A percentile compares a stretch with the other conserved stretches of the same genome.
Evolutionary conservation across 2,888 invertebrate genomes (phyloP).

Genomic region (Harpagoxenus sublaevis): DNA sequence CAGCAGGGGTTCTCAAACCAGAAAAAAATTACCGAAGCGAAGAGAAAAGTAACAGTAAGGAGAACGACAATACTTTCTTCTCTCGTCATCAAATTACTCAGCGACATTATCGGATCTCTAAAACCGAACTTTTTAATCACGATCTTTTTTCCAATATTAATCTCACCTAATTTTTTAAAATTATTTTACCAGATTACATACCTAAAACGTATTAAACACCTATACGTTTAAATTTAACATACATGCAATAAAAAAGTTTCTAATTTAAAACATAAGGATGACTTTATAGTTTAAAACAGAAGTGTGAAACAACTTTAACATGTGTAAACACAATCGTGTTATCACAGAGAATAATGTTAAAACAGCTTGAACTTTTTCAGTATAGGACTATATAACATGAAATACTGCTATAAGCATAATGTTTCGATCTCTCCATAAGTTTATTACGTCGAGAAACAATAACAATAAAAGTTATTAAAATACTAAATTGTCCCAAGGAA

Average conservation of each 20-base stretch:
- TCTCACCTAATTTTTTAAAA: background rate
- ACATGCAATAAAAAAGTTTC: conserved; percentile 4
- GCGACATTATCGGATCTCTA: background rate
- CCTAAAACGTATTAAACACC: background rate
- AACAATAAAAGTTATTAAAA: background rate
- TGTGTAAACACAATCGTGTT: background rate
- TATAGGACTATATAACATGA: background rate
- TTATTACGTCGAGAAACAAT: background rate
- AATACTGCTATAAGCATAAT: background rate
- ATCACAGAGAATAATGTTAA: background rate
- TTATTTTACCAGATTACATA: background rate
- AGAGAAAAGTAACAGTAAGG: background rate
- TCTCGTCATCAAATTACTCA: background rate
- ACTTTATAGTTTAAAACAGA: background rate
- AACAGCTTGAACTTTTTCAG: background rate
- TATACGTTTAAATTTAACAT: background rate
- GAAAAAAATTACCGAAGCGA: background rate
- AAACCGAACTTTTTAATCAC: background rate
- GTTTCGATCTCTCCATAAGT: background rate
- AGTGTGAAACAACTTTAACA: background rate
- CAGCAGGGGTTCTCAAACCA: conserved; percentile 57
- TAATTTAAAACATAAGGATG: background rate
- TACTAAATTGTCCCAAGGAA: background rate
- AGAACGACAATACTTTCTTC: background rate
- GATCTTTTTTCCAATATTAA: background rate